phyloP scores from a whole-genome alignment of 2,888 invertebrate genomes.

The Monoplex corrugatus region DNA sequence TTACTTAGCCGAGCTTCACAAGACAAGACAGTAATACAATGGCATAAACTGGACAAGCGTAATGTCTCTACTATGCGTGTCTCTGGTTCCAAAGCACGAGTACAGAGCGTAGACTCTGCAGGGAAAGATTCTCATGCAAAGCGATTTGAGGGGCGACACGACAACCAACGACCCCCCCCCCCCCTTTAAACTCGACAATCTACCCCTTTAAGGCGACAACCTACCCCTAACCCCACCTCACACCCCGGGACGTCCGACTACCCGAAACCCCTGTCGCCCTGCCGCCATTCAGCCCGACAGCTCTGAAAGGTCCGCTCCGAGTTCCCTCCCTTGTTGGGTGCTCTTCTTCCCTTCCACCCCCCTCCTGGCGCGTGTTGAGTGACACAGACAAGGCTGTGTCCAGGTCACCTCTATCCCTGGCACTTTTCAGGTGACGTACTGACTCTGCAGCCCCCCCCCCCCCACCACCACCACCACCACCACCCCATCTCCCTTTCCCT shows the following conservation, averaged over 20 bases:
- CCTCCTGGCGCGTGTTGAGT: too few relatives aligned
- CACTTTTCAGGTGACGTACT: too few relatives aligned
- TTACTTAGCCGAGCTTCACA: too few relatives aligned
- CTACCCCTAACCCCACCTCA: slow-evolving; percentile 8
- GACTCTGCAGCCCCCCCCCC: too few relatives aligned
- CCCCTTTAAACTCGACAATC: not conserved
- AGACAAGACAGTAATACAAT: too few relatives aligned
- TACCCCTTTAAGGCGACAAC: not conserved
- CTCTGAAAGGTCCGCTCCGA: not conserved
- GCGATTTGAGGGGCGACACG: not conserved
- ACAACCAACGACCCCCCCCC: not conserved
- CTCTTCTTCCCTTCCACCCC: not conserved
- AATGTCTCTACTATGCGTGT: too few relatives aligned
- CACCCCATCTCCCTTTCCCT: not conserved
- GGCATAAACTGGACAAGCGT: too few relatives aligned
- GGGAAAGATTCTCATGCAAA: not conserved
- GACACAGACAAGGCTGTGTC: too few relatives aligned
- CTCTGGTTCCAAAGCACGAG: too few relatives aligned
- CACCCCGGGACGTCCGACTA: slow-evolving; percentile 23
- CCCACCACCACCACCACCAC: not conserved
- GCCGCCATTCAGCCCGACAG: slow-evolving; percentile 19
- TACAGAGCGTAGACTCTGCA: too few relatives aligned
- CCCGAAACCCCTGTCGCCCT: not conserved
- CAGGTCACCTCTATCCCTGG: too few relatives aligned
- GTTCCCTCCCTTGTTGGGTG: not conserved